A percentile compares a stretch with the other conserved stretches of the same genome.
These are phyloP conservation scores for Gymnogyps californianus DNA, from an alignment of 2,113 vertebrate genomes.

Conservation along the genomic window DNA sequence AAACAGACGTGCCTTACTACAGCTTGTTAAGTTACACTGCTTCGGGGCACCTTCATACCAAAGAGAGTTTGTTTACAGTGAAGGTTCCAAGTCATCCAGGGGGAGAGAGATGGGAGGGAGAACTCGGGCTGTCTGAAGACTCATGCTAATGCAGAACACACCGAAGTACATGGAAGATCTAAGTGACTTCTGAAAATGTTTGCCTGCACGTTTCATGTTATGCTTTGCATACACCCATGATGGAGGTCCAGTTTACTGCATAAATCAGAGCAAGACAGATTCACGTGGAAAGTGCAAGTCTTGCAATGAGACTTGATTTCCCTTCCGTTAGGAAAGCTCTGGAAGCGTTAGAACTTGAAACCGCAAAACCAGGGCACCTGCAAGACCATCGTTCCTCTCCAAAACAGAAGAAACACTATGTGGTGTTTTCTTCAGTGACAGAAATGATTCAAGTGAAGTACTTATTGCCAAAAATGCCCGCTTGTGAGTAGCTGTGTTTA, in stretches of 20 bases:
- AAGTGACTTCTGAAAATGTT: neutral
- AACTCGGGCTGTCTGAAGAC: fast-evolving
- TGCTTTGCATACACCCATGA: fast-evolving
- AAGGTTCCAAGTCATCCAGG: too few species aligned
- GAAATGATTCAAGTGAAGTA: neutral
- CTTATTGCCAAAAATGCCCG: neutral
- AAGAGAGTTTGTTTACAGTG: fast-evolving
- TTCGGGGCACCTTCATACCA: neutral
- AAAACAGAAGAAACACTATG: fast-evolving
- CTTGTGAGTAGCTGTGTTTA: neutral
- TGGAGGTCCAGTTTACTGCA: neutral
- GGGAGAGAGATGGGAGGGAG: neutral
- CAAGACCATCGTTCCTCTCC: neutral
- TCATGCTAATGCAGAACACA: fast-evolving
- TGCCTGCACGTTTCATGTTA: fast-evolving
- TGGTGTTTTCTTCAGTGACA: neutral
- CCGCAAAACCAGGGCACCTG: neutral
- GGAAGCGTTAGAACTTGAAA: neutral
- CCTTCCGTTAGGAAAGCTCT: too few species aligned
- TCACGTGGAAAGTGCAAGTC: neutral
- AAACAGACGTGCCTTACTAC: fast-evolving
- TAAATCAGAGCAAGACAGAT: fast-evolving
- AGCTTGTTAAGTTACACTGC: fast-evolving
- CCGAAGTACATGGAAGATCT: fast-evolving
- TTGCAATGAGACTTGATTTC: neutral